Percentiles rank a stretch among this genome's conserved stretches.
Evolutionary conservation across 2,113 vertebrate genomes (phyloP).

Genomic region (Centropus bengalensis): DNA sequence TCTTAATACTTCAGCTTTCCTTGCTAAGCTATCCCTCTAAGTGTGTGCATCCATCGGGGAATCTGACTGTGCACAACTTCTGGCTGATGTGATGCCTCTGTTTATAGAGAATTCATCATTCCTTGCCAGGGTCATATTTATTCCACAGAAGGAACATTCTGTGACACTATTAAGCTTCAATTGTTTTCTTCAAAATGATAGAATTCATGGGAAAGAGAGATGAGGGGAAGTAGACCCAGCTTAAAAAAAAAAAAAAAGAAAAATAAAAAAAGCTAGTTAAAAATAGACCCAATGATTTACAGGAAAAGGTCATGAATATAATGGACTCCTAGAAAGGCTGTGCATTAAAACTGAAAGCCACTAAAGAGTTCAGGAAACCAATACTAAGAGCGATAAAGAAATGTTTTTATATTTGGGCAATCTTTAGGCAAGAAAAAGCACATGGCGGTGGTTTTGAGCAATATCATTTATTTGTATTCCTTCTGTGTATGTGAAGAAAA

Average conservation of each 20-base stretch:
- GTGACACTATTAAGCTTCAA: neutral
- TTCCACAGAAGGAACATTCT: neutral
- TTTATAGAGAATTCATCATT: neutral
- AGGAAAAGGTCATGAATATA: neutral
- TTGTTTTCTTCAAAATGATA: neutral
- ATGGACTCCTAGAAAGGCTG: neutral
- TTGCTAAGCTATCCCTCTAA: neutral
- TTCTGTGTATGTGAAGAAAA: neutral
- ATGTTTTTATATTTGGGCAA: neutral
- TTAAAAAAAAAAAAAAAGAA: neutral
- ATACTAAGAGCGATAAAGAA: neutral
- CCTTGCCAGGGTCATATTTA: neutral
- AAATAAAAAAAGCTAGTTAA: neutral
- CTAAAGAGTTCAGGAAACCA: neutral
- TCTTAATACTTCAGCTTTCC: neutral
- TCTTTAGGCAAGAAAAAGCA: neutral
- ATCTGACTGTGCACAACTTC: neutral
- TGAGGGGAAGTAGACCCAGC: neutral
- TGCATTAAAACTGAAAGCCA: neutral
- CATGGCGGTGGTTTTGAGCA: neutral
- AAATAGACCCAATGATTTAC: neutral
- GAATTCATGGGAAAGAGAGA: neutral
- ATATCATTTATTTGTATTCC: neutral
- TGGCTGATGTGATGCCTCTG: neutral
- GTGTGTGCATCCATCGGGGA: neutral